Base-by-base conservation (phyloP, 2,888 invertebrate genomes). In the Aproaerema taeniolella region DNA sequence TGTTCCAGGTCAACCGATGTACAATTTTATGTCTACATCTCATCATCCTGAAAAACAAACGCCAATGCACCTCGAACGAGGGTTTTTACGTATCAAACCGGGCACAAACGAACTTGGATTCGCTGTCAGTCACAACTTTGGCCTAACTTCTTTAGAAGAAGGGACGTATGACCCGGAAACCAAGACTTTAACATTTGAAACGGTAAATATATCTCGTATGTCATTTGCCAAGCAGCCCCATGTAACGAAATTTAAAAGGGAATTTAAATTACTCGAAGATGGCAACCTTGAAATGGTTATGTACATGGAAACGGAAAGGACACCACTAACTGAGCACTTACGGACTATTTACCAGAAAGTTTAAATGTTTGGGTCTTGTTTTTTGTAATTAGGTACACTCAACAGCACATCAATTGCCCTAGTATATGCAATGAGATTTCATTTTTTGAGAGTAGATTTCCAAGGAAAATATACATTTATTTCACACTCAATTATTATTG, bases 21-120 rank as follows among this genome's bases (percentile, higher is more conserved):
- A 90, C 15, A 89, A 89, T 56, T 91, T 83, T 51, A 53, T 61
- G 2, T 88, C 89, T 0, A 68, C 66, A 39, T 89, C 89, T 0
- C 85, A 73, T 57, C 78, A 90, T 50, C 85, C 89, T 0, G 79
- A 80, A 16, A 88, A 77, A 20, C 77, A 82, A 16, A 79, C 65
- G 2, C 89, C 89, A 0, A 89, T 91, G 89, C 91, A 91, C 55
- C 78, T 88, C 37, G 91, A 91, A 58, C 64, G 86, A 26, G 92
- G 91, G 0, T 91, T 89, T 55, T 58, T 91, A 4, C 82, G 89
- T 35, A 81, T 90, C 31, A 86, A 89, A 30, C 89, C 89, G 0
- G 87, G 80, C 7, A 87, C 88, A 0, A 79, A 85, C 9, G 62
- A 87, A 24, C 54, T 91, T 0, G 79, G 88, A 0, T 82, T 91